These are phyloP conservation scores for Psittacus erithacus DNA, from an alignment of 2,113 vertebrate genomes.

Conservation along the genomic window DNA sequence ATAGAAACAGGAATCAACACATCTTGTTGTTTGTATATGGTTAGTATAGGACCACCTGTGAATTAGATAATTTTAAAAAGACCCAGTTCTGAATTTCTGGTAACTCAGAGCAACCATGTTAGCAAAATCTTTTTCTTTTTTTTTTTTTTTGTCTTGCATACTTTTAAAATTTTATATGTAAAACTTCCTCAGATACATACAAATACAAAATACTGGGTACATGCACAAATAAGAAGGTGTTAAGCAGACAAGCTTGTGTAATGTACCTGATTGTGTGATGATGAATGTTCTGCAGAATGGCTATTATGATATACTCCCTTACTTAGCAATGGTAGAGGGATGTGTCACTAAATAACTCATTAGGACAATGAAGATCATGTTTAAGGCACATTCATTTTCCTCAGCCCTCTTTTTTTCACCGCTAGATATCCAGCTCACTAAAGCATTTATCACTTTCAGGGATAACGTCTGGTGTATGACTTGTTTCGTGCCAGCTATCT, in stretches of 20 bases:
- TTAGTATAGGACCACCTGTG: not conserved
- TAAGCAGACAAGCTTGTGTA: not conserved
- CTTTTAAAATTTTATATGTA: not conserved
- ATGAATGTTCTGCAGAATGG: not conserved
- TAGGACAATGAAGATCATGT: not conserved
- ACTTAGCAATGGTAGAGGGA: not conserved
- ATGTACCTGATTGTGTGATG: not conserved
- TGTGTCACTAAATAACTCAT: not conserved
- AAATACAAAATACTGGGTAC: not conserved
- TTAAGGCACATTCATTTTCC: not conserved
- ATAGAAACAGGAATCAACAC: not conserved
- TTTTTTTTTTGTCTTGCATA: not conserved
- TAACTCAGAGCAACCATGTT: not conserved
- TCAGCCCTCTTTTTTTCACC: not conserved
- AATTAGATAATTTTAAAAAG: not conserved
- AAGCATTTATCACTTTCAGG: not conserved
- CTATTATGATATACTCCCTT: not conserved
- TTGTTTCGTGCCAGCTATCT: not conserved
- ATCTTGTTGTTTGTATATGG: not conserved
- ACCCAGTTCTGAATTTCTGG: not conserved
- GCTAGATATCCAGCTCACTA: not conserved
- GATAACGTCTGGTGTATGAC: not conserved
- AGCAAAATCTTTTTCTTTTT: not conserved
- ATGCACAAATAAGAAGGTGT: not conserved
- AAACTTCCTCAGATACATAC: not conserved